Base-by-base conservation (phyloP, 35 echinoderm and acorn worm species). In the Patiria miniata region DNA sequence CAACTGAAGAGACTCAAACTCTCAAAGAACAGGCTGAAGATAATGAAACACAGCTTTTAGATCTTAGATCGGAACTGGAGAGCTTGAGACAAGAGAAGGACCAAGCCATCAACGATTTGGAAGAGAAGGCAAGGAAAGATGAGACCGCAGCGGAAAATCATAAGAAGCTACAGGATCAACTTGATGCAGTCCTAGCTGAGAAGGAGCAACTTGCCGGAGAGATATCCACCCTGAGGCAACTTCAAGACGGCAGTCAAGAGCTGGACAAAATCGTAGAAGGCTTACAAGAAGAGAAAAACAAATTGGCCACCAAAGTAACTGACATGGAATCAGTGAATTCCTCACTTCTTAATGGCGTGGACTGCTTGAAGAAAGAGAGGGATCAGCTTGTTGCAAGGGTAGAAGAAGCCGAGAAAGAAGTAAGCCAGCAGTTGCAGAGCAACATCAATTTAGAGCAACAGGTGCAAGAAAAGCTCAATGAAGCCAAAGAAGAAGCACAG, bases 401-500 rank as follows among this genome's bases (percentile, higher is more conserved):
- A 34, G 83, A 77, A 81, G 90, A 81, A 60, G 10, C 83, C 8
- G 14, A 87, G 22, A 34, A 57, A 36, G 81, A 90, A 51, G 52
- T 90, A 61, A 30, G 61, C 30, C 77, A 12, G 5, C 60, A 53
- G 28, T 37, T 22, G 37, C 44, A 86, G 36, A 85, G 86, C 16
- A 86, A 61, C 32, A 60, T 84, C 37, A 79, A 83, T 16, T 50
- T 83, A 34, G 65, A 50, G 39, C 8, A 80, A 8, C 21, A 97
- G 81, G 32, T 89, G 29, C 39, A 90, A 30, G 65, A 73, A 73
- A 73, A 73, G 29, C 65, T 73, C 34, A 73, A 18, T 22, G 36
- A 78, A 54, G 29, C 53, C 88, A 30, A 86, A 88, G 79, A 85
- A 73, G 94, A 97, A 77, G 22, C 88, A 37, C 39, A 85, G 36